phyloP scores from a whole-genome alignment of 2,797 vertebrate genomes.

The Tokudaia tokunoshimensis region DNA sequence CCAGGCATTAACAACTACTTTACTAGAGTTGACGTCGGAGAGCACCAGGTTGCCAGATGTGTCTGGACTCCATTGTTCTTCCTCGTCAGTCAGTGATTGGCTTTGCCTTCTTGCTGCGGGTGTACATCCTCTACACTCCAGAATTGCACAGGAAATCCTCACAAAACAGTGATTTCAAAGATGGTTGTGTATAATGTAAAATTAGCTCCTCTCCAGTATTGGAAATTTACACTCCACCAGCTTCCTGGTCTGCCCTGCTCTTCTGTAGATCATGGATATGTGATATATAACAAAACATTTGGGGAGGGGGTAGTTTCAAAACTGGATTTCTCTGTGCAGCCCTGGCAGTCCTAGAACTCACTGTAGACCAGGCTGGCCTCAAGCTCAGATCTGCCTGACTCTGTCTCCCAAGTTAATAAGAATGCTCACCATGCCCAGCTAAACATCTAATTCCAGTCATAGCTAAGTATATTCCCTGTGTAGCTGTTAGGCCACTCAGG shows the following conservation, averaged over 20 bases:
- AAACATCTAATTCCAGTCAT: not conserved
- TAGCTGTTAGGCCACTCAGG: not conserved
- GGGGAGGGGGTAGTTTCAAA: not conserved
- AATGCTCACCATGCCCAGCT: not conserved
- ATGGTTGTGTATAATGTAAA: not conserved
- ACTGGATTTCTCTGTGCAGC: not conserved
- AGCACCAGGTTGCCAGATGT: not conserved
- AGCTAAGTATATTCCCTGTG: not conserved
- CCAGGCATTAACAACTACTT: not conserved
- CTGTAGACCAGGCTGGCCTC: not conserved
- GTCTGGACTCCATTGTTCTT: not conserved
- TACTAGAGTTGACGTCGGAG: not conserved
- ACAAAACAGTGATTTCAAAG: conserved; percentile 29
- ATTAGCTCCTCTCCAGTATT: not conserved
- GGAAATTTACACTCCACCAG: not conserved
- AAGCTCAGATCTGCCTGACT: not conserved
- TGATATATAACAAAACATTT: not conserved
- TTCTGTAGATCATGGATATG: not conserved
- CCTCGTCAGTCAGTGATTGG: not conserved
- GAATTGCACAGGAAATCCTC: not conserved
- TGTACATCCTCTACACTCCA: not conserved
- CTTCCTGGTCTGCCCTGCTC: not conserved
- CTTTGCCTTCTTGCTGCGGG: not conserved
- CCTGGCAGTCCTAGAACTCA: not conserved
- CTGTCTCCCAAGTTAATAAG: not conserved